Base-by-base conservation (phyloP, 30 jellyfish, hydroid and myxozoan genomes). In the Catostylus mosaicus region DNA sequence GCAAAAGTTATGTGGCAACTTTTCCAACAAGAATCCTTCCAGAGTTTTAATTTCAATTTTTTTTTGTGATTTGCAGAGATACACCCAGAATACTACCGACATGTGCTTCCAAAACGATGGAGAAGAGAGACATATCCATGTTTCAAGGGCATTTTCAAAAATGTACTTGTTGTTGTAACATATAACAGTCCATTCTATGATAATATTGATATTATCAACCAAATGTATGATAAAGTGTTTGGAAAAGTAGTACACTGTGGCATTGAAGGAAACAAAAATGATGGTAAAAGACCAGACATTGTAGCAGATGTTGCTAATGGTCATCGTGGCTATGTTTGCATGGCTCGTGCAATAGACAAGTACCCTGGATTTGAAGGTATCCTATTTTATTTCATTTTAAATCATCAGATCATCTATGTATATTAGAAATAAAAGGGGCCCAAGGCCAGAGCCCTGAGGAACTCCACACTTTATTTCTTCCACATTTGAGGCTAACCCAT, bases 171-270 rank as follows among this genome's bases (percentile, higher is more conserved):
- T 33, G 97, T 93, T 30, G 82, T 93, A 1, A 78, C 85, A 12
- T 93, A 85, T 82, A 93, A 93, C 78, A 85, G 73, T 43, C 99
- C 97, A 26, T 83, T 48, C 59, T 93, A 93, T 68, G 87, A 93
- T 9, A 93, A 93, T 77, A 79, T 88, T 37, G 67, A 72, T 1
- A 35, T 93, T 45, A 63, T 93, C 29, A 72, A 76, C 34, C 59
- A 82, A 65, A 77, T 93, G 24, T 93, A 93, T 50, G 90, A 60
- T 0, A 85, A 80, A 35, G 96, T 93, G 16, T 93, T 93, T 83
- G 97, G 92, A 23, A 83, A 65, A 27, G 86, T 93, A 32, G 85
- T 85, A 23, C 77, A 70, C 59, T 93, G 99, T 83, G 99, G 99
- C 12, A 83, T 83, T 1, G 52, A 31, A 37, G 93, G 95, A 87